These are phyloP conservation scores for Speoplatyrhinus poulsoni DNA, from an alignment of 2,113 vertebrate species.

Conservation along the genomic window DNA sequence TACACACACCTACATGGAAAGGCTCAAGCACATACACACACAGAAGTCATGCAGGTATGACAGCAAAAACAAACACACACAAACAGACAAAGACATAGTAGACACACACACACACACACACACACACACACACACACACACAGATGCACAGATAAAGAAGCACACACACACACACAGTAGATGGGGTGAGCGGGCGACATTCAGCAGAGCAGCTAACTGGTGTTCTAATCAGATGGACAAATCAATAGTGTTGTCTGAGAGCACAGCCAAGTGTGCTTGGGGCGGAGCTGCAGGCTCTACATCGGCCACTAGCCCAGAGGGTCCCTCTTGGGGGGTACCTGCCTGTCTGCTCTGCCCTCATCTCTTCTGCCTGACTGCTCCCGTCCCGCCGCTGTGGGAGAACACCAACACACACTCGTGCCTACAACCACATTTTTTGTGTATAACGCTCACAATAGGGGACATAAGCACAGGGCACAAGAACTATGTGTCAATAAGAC, in stretches of 20 bases:
- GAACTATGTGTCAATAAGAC: too few species aligned
- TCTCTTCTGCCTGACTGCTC: constrained; percentile 79
- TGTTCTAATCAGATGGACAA: constrained; percentile 82
- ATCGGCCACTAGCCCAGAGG: constrained; percentile 76
- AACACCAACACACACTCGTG: neutral
- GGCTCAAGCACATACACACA: constrained; percentile 8
- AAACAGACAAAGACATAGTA: neutral
- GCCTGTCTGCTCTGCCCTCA: constrained; percentile 70
- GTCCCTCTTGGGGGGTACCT: constrained; percentile 69
- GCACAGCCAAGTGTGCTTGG: constrained; percentile 63
- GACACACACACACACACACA: constrained; percentile 10
- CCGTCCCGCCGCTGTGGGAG: constrained; percentile 61
- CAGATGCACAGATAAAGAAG: too few species aligned
- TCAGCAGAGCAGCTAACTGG: constrained; percentile 84
- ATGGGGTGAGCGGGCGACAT: constrained; percentile 69
- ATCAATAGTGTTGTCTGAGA: constrained; percentile 93
- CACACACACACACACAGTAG: too few species aligned
- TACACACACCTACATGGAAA: neutral
- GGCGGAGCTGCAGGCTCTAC: constrained; percentile 71
- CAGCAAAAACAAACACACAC: neutral
- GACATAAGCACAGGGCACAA: too few species aligned
- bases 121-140: neutral
- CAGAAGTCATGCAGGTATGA: neutral
- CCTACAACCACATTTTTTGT: constrained; percentile 17
- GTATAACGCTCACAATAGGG: neutral